Percentiles rank a stretch among this genome's conserved stretches.
These are phyloP conservation scores for Spicauda simplicius DNA, from an alignment of 2,888 invertebrate species.

Conservation along the genomic window DNA sequence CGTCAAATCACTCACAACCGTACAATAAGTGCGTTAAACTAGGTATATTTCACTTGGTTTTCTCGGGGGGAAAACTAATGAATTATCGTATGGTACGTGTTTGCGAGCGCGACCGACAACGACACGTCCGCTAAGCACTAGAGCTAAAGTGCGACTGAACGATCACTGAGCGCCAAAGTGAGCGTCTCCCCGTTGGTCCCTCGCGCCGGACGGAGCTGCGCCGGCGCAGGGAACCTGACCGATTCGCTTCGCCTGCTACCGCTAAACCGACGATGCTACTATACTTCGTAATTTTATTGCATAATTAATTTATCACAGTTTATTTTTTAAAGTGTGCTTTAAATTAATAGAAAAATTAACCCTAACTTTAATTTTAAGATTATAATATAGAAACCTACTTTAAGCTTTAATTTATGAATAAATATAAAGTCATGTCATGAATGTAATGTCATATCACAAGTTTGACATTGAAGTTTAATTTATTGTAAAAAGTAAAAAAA, in stretches of 20 bases:
- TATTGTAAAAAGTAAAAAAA: neutral
- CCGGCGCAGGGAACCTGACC: conserved; percentile 60
- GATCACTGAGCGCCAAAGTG: conserved; percentile 29
- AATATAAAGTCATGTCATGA: neutral
- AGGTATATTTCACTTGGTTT: conserved; percentile 74
- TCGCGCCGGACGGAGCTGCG: conserved; percentile 50
- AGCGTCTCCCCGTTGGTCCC: conserved; percentile 56
- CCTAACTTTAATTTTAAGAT: too few species aligned
- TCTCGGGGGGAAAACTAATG: conserved; percentile 74
- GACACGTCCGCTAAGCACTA: conserved; percentile 42
- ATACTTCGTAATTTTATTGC: conserved; percentile 2
- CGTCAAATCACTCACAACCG: conserved; percentile 62
- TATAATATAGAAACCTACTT: too few species aligned
- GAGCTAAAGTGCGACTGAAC: conserved; percentile 55
- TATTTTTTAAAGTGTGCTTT: too few species aligned
- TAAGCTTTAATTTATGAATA: too few species aligned
- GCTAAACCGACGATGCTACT: conserved; percentile 43
- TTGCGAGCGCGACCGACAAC: conserved; percentile 34
- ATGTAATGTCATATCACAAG: neutral
- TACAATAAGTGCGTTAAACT: conserved; percentile 45
- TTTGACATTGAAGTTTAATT: neutral
- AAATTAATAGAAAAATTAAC: too few species aligned
- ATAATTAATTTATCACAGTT: neutral
- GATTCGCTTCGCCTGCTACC: conserved; percentile 59
- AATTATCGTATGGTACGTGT: conserved; percentile 57